phyloP scores from a whole-genome alignment of 2,888 invertebrate species.

The Callyntrura sp. region DNA sequence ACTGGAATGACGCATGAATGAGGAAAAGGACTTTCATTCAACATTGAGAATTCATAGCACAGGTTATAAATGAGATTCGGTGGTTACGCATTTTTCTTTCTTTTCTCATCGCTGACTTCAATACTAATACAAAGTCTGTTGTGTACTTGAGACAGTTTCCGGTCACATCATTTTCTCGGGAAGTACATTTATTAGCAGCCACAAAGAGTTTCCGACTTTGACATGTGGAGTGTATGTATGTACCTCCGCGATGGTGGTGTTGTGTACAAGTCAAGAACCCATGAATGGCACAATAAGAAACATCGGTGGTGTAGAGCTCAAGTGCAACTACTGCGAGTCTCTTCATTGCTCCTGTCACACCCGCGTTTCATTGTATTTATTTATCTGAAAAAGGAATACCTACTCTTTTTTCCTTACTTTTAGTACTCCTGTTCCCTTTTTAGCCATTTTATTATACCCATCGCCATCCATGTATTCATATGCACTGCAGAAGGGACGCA shows the following conservation, averaged over 20 bases:
- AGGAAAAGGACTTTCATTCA: conserved; percentile 6
- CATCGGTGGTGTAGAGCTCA: not conserved
- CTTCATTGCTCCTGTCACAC: conserved; percentile 45
- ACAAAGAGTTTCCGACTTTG: conserved; percentile 73
- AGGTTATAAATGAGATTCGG: conserved; percentile 36
- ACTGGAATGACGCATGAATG: not conserved
- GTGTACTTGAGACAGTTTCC: conserved; percentile 66
- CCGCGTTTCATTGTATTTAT: conserved; percentile 3
- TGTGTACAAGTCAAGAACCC: not conserved
- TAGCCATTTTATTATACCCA: not conserved
- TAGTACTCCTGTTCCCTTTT: not conserved
- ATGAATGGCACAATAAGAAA: conserved; percentile 19
- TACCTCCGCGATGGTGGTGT: not conserved
- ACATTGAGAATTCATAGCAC: not conserved
- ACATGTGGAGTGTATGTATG: conserved; percentile 31
- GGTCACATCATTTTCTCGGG: conserved; percentile 77
- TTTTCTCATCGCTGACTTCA: conserved; percentile 17
- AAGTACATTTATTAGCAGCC: conserved; percentile 73
- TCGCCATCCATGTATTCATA: not conserved
- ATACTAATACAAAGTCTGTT: conserved; percentile 24
- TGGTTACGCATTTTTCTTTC: conserved; percentile 47
- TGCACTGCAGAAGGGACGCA: not conserved
- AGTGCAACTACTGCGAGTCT: not conserved
- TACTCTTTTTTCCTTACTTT: not conserved
- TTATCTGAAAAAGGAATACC: conserved; percentile 26